Evolutionary conservation across 2,888 invertebrate species (phyloP), one percentile per base, ranked within the genome.

Genomic region (Artemia sinica): DNA sequence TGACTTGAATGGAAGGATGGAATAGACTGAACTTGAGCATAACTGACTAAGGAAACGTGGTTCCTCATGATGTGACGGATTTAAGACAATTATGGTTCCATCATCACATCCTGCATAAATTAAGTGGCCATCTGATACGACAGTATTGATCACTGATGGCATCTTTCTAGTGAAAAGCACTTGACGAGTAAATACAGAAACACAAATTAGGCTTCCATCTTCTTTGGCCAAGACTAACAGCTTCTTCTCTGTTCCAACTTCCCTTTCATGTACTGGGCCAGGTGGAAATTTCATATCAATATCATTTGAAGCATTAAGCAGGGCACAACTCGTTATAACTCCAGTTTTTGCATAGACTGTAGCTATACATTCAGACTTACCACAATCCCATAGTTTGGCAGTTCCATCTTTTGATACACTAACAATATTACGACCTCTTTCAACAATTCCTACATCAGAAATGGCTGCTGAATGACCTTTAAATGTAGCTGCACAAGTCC

Each of bases 401-500:
- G 82, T 80, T 28, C 87, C 87, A 80, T 88, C 87, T 74, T 82
- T 84, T 76, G 85, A 84, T 65, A 84, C 84, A 68, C 87, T 84
- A 67, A 87, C 78, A 65, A 88, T 78, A 78, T 87, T 86, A 72
- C 83, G 80, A 68, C 87, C 88, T 72, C 81, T 81, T 50, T 85
- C 87, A 69, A 88, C 78, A 71, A 87, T 82, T 68, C 79, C 80
- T 50, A 84, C 75, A 77, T 86, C 86, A 65, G 80, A 79, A 8
- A 88, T 77, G 48, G 84, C 82, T 81, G 82, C 84, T 65, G 77
- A 82, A 74, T 88, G 87, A 0, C 87, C 87, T 68, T 76, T 80
- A 41, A 88, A 75, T 6, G 84, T 84, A 2, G 84, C 84, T 28
- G 85, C 85, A 77, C 85, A 86, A 67, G 81, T 76, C 41, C 86